Base-by-base conservation (phyloP, 2,797 vertebrate species). In the Thamnophis elegans region DNA sequence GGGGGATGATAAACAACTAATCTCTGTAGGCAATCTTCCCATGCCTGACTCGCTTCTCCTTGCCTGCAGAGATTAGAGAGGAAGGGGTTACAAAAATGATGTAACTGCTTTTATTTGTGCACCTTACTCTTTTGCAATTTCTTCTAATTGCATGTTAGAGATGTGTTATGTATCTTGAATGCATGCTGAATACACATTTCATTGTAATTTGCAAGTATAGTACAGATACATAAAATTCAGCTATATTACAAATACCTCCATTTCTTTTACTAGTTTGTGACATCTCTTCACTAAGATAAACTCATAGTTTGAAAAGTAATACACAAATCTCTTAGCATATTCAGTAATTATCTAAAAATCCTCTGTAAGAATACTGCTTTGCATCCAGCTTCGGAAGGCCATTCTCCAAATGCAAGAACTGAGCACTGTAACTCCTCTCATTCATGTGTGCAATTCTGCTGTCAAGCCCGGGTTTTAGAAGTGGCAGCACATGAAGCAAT, bases 401-500 rank as follows among this genome's bases (percentile, higher is more conserved):
- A 89, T 56, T 85, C 60, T 91, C 68, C 68, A 85, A 51, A 32
- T 1, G 25, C 65, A 89, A 59, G 65, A 58, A 89, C 42, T 91
- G 54, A 26, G 42, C 18, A 82, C 2, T 85, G 68, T 55, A 68
- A 5, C 51, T 20, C 78, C 18, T 68, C 32, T 16, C 36, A 82
- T 47, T 42, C 73, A 12, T 47, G 9, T 1, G 10, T 0, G 36
- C 47, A n/a, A 3, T 25, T 16, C 51, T 78, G 36, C 87, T 73
- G 2, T 56, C 8, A 14, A 28, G 85, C 14, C 20, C 60, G 89
- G 10, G 6, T 51, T 90, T 88, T 92, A 78, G 68, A 94, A 87
- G 0, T 20, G 53, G 88, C 92, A 32, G 0, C 0, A 0, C 10
- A 60, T 53, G 28, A 0, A 0, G 32, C 53, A 2, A 3, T 85